phyloP scores from a whole-genome alignment of 2,797 vertebrate species.

The Thamnophis elegans region DNA sequence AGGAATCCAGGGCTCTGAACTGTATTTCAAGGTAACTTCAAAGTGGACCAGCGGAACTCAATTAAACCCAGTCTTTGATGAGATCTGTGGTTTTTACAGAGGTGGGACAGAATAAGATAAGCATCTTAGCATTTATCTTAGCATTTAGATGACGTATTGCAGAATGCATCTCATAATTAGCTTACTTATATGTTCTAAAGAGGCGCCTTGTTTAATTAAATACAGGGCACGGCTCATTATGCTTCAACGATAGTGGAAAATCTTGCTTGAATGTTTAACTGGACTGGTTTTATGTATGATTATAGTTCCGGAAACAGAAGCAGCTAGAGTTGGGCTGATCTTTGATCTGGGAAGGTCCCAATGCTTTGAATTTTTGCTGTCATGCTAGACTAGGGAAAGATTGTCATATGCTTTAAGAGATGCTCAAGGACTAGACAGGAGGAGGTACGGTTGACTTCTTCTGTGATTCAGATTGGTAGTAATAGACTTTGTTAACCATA shows the following conservation, averaged over 20 bases:
- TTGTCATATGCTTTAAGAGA: not conserved
- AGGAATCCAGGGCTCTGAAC: not conserved
- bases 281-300: not conserved
- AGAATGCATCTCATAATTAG: not conserved
- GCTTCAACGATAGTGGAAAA: conserved; percentile 5
- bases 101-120: not conserved
- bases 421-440: not conserved
- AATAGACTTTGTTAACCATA: not conserved
- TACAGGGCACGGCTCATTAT: conserved; percentile 11
- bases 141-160: not conserved
- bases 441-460: not conserved
- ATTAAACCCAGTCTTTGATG: not conserved
- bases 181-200: conserved; percentile 2
- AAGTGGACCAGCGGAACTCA: not conserved
- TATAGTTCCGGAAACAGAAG: not conserved
- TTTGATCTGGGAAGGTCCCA: not conserved
- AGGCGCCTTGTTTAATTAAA: conserved; percentile 18
- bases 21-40: not conserved
- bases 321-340: not conserved
- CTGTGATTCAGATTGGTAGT: not conserved
- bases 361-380: not conserved
- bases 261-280: conserved; percentile 1
- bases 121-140: not conserved
- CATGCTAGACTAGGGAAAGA: not conserved
- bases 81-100: not conserved